Base-by-base conservation (phyloP, 2,113 vertebrate genomes). In the Seriola quinqueradiata region DNA sequence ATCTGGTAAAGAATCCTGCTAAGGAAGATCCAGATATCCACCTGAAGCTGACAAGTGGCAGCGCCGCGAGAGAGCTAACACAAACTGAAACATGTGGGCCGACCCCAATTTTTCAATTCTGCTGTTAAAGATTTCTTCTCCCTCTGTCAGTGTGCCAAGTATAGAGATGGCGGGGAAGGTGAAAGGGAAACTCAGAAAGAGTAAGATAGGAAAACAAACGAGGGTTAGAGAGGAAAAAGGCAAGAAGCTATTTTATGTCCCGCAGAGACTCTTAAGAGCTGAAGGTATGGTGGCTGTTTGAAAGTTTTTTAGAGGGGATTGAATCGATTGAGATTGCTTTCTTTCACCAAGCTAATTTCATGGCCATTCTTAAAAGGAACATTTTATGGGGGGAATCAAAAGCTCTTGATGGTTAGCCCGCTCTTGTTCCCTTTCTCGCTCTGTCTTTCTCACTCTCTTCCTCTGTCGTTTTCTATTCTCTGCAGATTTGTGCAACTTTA, bases 331-430 rank as follows among this genome's bases (percentile, higher is more conserved):
- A 90, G 90, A 92, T 87, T 87, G 86, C 86, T 91, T 89, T 91
- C 89, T 92, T 93, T 92, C 90, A 89, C 76, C 75, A 10, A 86
- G 87, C 82, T 92, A 91, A 93, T 94, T 94, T 93, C 92, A 92
- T 89, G 90, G 89, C 85, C 87, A 81, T 94, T 92, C 90, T 90
- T 91, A 88, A 91, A 90, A 84, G 84, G 79, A 91, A 68, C 68
- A 67, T 86, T 92, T 93, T 92, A 87, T 86, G 75, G 84, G 25
- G 77, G 72, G 83, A 86, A 82, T 93, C 88, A 89, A 91, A 92
- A 84, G 90, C 81, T 75, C 74, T 81, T 90, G 80, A 89, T 84
- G 77, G 85, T 77, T 82, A 76, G 75, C 83, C 78, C 69, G 75
- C 66, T 75, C 71, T 79, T 83, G 77, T 88, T 79, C 77, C 70